Percentiles rank a stretch among this genome's conserved stretches.
Evolutionary conservation across 1,140 invertebrate genomes (phyloP).

Genomic region (Dendrolimus punctatus): DNA sequence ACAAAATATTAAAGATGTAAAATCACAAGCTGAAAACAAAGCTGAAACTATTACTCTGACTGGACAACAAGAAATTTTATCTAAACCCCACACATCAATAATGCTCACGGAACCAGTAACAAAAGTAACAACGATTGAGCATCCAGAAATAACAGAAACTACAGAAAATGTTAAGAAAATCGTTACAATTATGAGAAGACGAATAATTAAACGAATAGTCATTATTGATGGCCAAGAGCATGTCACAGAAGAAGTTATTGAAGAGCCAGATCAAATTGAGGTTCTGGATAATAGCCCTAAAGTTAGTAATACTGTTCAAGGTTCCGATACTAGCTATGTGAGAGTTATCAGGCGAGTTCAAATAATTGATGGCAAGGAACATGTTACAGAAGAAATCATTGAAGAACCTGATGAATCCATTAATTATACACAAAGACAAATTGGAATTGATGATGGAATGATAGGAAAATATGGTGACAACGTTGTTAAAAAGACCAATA

Average conservation of each 20-base stretch:
- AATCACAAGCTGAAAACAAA: not conserved
- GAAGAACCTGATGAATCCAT: constrained; percentile 76
- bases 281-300: constrained; percentile 19
- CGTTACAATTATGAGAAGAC: not conserved
- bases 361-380: constrained; percentile 84
- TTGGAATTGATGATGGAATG: too few relatives aligned
- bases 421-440: too few relatives aligned
- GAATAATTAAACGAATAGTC: constrained; percentile 76
- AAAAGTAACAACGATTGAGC: not conserved
- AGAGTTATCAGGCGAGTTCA: constrained; percentile 78
- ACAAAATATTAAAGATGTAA: not conserved
- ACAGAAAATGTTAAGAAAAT: not conserved
- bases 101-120: too few relatives aligned
- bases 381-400: constrained; percentile 77
- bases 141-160: constrained; percentile 1
- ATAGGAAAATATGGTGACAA: too few relatives aligned
- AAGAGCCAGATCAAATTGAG: constrained; percentile 29
- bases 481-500: too few relatives aligned
- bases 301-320: constrained; percentile 18
- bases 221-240: constrained; percentile 85
- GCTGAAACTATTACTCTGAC: constrained; percentile 5
- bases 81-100: too few relatives aligned
- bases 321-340: constrained; percentile 71
- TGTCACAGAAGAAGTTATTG: constrained; percentile 77
- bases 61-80: not conserved